These are phyloP conservation scores for Nixonia krombeini DNA, from an alignment of 1,140 invertebrate species.

Conservation along the genomic window DNA sequence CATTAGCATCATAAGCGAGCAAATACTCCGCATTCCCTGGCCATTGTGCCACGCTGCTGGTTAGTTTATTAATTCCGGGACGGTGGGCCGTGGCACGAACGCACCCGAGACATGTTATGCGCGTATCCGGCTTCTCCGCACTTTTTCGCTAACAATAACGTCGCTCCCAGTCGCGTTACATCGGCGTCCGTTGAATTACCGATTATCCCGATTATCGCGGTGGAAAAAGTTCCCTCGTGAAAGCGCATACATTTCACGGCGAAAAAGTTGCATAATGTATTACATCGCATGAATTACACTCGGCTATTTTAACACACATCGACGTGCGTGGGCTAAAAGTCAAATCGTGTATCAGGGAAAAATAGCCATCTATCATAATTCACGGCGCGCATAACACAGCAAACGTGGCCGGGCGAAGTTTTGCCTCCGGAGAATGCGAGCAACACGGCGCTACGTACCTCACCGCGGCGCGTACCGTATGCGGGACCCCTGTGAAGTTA, in stretches of 20 bases:
- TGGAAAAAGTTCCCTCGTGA: too few species aligned
- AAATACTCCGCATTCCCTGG: slow-evolving; percentile 58
- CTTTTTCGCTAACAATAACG: slow-evolving; percentile 34
- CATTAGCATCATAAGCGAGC: slow-evolving; percentile 66
- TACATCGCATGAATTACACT: too few species aligned
- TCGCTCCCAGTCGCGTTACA: too few species aligned
- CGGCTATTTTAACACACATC: too few species aligned
- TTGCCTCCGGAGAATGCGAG: slow-evolving; percentile 41
- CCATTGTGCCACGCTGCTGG: slow-evolving; percentile 61
- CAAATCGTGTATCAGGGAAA: slow-evolving; percentile 12
- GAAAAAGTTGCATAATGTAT: too few species aligned
- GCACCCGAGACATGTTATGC: slow-evolving; percentile 39
- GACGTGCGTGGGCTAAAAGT: too few species aligned
- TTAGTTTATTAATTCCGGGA: slow-evolving; percentile 66
- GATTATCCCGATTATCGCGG: too few species aligned
- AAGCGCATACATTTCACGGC: too few species aligned
- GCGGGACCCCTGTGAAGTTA: too few species aligned
- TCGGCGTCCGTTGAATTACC: too few species aligned
- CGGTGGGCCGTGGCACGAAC: slow-evolving; percentile 38
- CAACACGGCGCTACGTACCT: slow-evolving; percentile 40
- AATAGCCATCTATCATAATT: slow-evolving; percentile 42
- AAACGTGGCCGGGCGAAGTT: slow-evolving; percentile 41
- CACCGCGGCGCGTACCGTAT: too few species aligned
- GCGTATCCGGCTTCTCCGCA: slow-evolving; percentile 35
- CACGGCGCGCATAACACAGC: slow-evolving; percentile 36